A percentile compares a stretch with the other conserved stretches of the same genome.
Evolutionary conservation across 2,797 vertebrate species (phyloP).

Genomic region (Acomys russatus): DNA sequence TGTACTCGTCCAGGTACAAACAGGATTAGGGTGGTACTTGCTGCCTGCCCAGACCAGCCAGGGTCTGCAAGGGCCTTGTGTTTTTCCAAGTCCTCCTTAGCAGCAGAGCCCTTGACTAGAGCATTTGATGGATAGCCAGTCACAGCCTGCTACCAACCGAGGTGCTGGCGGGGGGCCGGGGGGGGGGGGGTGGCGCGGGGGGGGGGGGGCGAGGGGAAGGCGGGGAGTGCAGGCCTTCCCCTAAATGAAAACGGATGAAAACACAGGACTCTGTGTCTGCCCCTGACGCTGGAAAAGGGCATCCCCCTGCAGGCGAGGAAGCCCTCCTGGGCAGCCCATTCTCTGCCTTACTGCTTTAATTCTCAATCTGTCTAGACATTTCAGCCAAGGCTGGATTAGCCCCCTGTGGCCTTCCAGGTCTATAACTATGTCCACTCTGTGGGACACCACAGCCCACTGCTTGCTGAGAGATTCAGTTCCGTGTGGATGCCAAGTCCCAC

Average conservation of each 20-base stretch:
- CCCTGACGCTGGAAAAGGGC: neutral
- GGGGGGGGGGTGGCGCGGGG: too few relatives aligned
- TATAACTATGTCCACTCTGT: fast-evolving
- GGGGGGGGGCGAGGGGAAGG: too few relatives aligned
- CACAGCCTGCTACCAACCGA: neutral
- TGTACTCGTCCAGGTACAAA: conserved; percentile 99
- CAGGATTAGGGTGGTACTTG: conserved; percentile 88
- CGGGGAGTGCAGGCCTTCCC: neutral
- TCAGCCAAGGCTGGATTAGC: neutral
- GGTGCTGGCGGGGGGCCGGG: too few relatives aligned
- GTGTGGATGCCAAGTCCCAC: neutral
- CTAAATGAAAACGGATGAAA: neutral
- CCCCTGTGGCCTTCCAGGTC: neutral
- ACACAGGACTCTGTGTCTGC: neutral
- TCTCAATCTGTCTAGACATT: neutral
- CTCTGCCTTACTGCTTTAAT: neutral
- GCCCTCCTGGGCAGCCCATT: neutral
- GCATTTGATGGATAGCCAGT: fast-evolving
- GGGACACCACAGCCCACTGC: neutral
- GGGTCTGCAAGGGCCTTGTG: neutral
- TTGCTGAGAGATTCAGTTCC: neutral
- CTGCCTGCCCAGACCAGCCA: neutral
- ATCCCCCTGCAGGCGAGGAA: fast-evolving
- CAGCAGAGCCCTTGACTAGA: neutral
- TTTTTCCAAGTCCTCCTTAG: neutral